Evolutionary conservation across 2,113 vertebrate species (phyloP).

Genomic region (Campylomormyrus numenius): DNA sequence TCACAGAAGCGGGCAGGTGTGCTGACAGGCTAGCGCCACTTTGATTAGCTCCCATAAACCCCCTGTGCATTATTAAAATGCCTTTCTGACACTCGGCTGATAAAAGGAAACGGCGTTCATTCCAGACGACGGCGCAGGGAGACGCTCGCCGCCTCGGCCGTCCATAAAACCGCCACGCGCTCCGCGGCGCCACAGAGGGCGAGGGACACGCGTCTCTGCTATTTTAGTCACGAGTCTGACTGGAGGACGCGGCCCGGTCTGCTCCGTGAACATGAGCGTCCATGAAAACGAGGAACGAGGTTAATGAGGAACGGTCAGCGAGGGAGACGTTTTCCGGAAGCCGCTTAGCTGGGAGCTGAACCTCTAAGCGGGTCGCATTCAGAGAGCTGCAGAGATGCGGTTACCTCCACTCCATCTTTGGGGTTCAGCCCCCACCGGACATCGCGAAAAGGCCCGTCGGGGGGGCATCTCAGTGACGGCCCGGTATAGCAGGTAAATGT

Average conservation of each 20-base stretch:
- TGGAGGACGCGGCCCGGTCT: neutral
- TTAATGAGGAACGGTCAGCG: neutral
- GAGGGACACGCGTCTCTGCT: neutral
- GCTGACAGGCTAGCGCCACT: neutral
- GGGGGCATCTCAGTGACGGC: constrained; percentile 46
- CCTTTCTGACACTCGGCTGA: neutral
- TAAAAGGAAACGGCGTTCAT: neutral
- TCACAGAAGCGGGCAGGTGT: neutral
- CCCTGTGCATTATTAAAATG: constrained; percentile 14
- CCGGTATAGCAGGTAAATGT: constrained; percentile 59
- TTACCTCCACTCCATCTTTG: neutral
- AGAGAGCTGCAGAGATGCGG: neutral
- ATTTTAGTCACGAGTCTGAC: neutral
- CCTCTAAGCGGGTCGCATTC: neutral
- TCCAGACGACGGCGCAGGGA: neutral
- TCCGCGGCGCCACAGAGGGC: neutral
- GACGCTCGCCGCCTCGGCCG: neutral
- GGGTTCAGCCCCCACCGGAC: neutral
- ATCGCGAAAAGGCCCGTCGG: constrained; percentile 40
- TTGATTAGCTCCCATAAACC: neutral
- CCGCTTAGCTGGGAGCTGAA: neutral
- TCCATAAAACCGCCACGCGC: neutral
- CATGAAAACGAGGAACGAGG: neutral
- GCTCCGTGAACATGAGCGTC: neutral
- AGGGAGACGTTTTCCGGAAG: neutral